phyloP scores from a whole-genome alignment of 1,140 invertebrate genomes.

The Drosophila nikananu region DNA sequence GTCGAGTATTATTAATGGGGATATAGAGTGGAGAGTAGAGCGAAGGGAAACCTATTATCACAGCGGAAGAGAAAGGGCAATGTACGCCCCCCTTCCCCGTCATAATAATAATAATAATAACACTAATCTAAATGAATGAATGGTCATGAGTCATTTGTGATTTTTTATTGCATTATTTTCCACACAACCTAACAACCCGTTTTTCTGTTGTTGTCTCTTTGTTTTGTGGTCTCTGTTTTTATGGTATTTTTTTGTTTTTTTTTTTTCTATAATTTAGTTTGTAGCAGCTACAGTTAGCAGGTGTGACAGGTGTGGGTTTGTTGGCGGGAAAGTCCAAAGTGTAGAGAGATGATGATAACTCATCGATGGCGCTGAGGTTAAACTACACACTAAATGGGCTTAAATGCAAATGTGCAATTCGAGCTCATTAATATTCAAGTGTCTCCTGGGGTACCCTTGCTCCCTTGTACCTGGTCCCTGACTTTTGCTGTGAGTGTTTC shows the following conservation, averaged over 20 bases:
- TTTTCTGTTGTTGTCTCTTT: neutral
- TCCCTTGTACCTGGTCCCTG: neutral
- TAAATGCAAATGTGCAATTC: slow-evolving; percentile 56
- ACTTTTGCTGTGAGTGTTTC: neutral
- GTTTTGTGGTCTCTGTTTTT: slow-evolving; percentile 1
- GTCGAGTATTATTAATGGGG: neutral
- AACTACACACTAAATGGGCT: slow-evolving; percentile 32
- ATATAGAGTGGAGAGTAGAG: neutral
- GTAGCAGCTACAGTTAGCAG: slow-evolving; percentile 5
- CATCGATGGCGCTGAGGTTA: slow-evolving; percentile 28
- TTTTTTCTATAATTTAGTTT: slow-evolving; percentile 25
- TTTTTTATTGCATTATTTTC: slow-evolving; percentile 28
- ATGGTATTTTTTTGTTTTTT: neutral
- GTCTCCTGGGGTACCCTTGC: neutral
- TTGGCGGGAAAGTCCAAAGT: slow-evolving; percentile 16
- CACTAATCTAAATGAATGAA: slow-evolving; percentile 34
- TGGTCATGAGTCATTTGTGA: slow-evolving; percentile 35
- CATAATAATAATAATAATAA: slow-evolving; percentile 13
- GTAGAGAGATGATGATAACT: slow-evolving; percentile 30
- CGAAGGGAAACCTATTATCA: neutral
- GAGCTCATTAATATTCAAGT: slow-evolving; percentile 57
- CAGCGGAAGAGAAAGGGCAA: slow-evolving; percentile 19
- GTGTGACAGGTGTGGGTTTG: slow-evolving; percentile 29
- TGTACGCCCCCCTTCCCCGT: slow-evolving; percentile 18
- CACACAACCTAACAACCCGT: slow-evolving; percentile 15